Evolutionary conservation across 2,888 invertebrate species (phyloP).

Genomic region (Argyresthia albistria): DNA sequence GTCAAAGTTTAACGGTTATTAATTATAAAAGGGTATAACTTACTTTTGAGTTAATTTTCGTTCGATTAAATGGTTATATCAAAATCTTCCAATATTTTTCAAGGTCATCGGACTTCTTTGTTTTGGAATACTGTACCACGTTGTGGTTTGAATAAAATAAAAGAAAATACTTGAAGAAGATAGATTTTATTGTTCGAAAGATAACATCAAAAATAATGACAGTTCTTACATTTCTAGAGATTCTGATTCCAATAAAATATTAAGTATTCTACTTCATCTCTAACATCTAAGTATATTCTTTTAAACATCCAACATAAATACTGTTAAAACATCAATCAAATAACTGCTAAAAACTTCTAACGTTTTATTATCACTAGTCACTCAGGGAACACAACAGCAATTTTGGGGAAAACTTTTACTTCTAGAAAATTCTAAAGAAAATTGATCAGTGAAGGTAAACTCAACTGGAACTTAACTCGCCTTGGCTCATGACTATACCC

Average conservation of each 20-base stretch:
- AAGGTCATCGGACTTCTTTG: no score
- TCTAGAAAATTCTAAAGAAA: constrained; percentile 20
- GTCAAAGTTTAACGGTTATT: no score
- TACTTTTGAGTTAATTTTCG: no score
- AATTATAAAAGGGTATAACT: no score
- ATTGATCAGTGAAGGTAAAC: constrained; percentile 30
- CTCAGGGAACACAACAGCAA: constrained; percentile 52
- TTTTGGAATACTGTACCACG: no score
- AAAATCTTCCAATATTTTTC: no score
- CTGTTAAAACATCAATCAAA: constrained; percentile 3
- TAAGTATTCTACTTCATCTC: constrained; percentile 44
- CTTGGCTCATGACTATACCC: constrained; percentile 48
- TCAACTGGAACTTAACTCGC: constrained; percentile 21
- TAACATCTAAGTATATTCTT: constrained; percentile 26
- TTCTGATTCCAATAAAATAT: constrained; percentile 42
- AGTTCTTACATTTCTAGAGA: constrained; percentile 48
- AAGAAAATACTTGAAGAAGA: no score
- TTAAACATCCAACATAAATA: constrained; percentile 8
- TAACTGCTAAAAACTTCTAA: constrained; percentile 16
- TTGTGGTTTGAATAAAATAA: no score
- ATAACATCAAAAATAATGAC: constrained; percentile 52
- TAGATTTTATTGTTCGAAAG: constrained; percentile 12
- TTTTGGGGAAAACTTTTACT: constrained; percentile 22
- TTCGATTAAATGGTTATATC: no score
- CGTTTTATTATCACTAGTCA: constrained; percentile 32